phyloP scores from a whole-genome alignment of 2,888 invertebrate species.

The Prosopocoilus inquinatus region DNA sequence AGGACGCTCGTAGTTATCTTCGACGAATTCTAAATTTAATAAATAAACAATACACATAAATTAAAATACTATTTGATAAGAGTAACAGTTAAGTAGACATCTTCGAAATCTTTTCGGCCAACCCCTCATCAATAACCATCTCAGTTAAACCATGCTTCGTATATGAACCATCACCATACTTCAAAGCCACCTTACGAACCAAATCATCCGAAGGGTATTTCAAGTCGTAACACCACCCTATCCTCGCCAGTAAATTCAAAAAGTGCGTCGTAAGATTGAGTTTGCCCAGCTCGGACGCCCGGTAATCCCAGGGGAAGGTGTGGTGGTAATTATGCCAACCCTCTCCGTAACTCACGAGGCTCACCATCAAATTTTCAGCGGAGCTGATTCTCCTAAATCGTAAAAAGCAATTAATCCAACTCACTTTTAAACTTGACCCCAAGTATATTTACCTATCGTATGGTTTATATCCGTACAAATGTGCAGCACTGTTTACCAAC shows the following conservation, averaged over 20 bases:
- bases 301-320: constrained; percentile 92
- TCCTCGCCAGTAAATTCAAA: constrained; percentile 66
- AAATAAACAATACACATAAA: too few relatives aligned
- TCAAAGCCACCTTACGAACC: constrained; percentile 63
- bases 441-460: constrained; percentile 63
- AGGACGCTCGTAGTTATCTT: too few relatives aligned
- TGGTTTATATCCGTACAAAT: constrained; percentile 74
- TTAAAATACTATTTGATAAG: too few relatives aligned
- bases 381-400: constrained; percentile 70
- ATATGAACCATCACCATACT: constrained; percentile 72
- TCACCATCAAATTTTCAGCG: constrained; percentile 71
- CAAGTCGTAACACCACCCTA: constrained; percentile 77
- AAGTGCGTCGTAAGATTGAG: constrained; percentile 62
- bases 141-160: constrained; percentile 23
- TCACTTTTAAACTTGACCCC: too few relatives aligned
- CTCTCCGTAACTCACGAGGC: constrained; percentile 73
- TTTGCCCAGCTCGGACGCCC: constrained; percentile 76
- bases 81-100: too few relatives aligned
- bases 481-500: constrained; percentile 88
- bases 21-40: too few relatives aligned
- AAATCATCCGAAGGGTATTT: constrained; percentile 66
- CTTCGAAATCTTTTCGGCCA: too few relatives aligned
- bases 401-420: constrained; percentile 4
- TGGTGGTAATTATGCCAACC: constrained; percentile 90
- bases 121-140: too few relatives aligned